Evolutionary conservation across 2,888 invertebrate genomes (phyloP).

Genomic region (Globia sparganii): DNA sequence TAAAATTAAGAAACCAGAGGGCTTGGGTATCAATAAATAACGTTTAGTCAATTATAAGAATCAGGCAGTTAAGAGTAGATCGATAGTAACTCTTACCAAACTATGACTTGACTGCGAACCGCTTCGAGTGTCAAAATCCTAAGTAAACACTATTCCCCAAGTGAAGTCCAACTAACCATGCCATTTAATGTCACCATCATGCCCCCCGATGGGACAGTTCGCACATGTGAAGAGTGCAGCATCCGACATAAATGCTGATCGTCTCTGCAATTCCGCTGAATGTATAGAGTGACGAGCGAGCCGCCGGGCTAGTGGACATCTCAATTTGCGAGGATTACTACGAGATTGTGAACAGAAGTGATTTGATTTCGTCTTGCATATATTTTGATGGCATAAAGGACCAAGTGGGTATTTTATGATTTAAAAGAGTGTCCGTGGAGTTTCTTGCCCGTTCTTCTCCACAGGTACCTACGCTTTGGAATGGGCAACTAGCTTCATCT

Average conservation of each 20-base stretch:
- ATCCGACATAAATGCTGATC: conserved; percentile 38
- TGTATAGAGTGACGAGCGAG: conserved; percentile 11
- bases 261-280: conserved; percentile 30
- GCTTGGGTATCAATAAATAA: background rate
- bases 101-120: background rate
- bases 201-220: conserved; percentile 1
- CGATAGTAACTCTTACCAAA: background rate
- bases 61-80: background rate
- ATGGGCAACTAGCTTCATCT: too few species aligned
- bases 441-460: too few species aligned
- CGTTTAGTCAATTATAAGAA: background rate
- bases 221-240: conserved; percentile 32
- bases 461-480: too few species aligned
- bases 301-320: conserved; percentile 7
- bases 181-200: conserved; percentile 4
- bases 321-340: conserved; percentile 22
- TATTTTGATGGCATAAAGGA: background rate
- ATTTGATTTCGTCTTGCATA: conserved; percentile 18
- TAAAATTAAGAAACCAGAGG: background rate
- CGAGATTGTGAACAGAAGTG: background rate
- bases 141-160: background rate
- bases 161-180: background rate
- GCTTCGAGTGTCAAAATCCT: background rate
- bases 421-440: too few species aligned
- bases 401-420: too few species aligned